phyloP scores from a whole-genome alignment of 2,113 vertebrate species.

The Eonycteris spelaea region DNA sequence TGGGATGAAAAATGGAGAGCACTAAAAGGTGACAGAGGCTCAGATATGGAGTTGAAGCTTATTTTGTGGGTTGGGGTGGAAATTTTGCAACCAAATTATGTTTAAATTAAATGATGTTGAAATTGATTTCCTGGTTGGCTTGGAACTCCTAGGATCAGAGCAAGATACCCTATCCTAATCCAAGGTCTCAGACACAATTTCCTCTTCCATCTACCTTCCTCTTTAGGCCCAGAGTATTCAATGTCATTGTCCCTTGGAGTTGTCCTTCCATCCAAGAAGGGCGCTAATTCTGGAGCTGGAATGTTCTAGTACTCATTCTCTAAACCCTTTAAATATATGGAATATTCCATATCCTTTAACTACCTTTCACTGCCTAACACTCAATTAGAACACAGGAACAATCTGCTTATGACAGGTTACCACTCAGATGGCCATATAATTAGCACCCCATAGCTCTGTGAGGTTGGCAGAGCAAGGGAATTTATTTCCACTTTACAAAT shows the following conservation, averaged over 20 bases:
- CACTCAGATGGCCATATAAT: neutral
- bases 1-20: neutral
- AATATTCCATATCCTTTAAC: neutral
- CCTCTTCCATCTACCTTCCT: neutral
- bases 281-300: neutral
- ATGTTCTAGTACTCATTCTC: neutral
- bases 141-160: neutral
- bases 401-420: neutral
- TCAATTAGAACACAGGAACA: neutral
- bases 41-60: neutral
- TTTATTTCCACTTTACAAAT: neutral
- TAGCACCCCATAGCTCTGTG: neutral
- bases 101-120: conserved; percentile 38
- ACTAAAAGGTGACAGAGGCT: neutral
- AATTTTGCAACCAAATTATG: conserved; percentile 17
- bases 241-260: neutral
- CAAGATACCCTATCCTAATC: neutral
- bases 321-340: neutral
- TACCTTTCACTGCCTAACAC: neutral
- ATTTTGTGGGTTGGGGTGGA: conserved; percentile 1
- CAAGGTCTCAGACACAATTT: conserved; percentile 20
- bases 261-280: neutral
- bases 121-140: conserved; percentile 24
- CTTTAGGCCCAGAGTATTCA: neutral
- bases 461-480: neutral